These are phyloP conservation scores for Aphelenchoides besseyi DNA, from an alignment of 1,140 invertebrate species.

Conservation along the genomic window DNA sequence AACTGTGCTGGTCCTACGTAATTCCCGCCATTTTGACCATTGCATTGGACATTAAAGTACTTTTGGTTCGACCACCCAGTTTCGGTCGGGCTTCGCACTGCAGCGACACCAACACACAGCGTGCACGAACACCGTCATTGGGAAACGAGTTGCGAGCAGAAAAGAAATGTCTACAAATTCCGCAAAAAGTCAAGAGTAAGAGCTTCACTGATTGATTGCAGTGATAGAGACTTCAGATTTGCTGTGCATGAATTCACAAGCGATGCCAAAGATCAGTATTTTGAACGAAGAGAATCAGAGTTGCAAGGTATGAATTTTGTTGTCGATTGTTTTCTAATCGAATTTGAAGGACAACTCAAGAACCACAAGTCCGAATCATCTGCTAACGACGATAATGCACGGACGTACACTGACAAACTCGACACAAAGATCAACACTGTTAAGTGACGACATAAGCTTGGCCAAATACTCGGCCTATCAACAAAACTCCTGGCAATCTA, in stretches of 20 bases:
- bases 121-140: not conserved
- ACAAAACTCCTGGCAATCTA: slow-evolving; percentile 20
- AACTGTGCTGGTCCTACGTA: slow-evolving; percentile 42
- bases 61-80: slow-evolving; percentile 36
- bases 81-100: slow-evolving; percentile 4
- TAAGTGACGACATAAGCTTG: slow-evolving; percentile 1
- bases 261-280: slow-evolving; percentile 1
- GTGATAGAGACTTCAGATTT: not conserved
- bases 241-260: not conserved
- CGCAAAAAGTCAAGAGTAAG: not conserved
- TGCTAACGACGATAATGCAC: not conserved
- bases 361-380: not conserved
- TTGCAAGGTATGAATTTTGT: not conserved
- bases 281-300: slow-evolving; percentile 15
- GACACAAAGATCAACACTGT: not conserved
- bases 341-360: not conserved
- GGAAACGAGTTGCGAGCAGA: no score
- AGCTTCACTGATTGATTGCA: not conserved
- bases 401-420: slow-evolving; percentile 16
- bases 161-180: not conserved
- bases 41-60: slow-evolving; percentile 33
- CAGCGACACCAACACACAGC: not conserved
- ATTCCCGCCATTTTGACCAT: slow-evolving; percentile 40
- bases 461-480: not conserved
- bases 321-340: not conserved